phyloP scores from a whole-genome alignment of 2,888 invertebrate species.

The Noctua janthe region DNA sequence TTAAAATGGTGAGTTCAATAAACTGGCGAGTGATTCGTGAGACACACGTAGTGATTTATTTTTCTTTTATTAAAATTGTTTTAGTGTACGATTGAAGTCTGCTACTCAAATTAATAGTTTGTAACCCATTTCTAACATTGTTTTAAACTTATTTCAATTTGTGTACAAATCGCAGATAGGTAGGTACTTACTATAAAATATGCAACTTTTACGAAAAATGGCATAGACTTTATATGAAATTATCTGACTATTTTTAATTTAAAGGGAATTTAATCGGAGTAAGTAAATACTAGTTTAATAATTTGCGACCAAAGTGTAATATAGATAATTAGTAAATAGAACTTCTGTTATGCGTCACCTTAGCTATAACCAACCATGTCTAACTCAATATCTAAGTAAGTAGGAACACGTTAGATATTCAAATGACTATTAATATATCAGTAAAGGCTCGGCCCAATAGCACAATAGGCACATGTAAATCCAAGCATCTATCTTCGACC shows the following conservation, averaged over 20 bases:
- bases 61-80: too few relatives aligned
- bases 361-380: not conserved
- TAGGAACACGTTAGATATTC: not conserved
- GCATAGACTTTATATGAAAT: too few relatives aligned
- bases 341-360: not conserved
- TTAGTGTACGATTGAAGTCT: too few relatives aligned
- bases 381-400: not conserved
- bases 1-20: too few relatives aligned
- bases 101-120: not conserved
- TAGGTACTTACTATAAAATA: too few relatives aligned
- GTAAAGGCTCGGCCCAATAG: not conserved
- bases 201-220: too few relatives aligned
- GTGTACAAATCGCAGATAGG: not conserved
- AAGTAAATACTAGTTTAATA: too few relatives aligned
- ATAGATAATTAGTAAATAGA: not conserved
- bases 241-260: too few relatives aligned
- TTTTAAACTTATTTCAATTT: not conserved
- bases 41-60: too few relatives aligned
- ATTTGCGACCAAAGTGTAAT: too few relatives aligned
- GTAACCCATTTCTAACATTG: not conserved
- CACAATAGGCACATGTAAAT: slow-evolving; percentile 28
- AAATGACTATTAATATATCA: not conserved
- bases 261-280: too few relatives aligned
- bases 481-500: slow-evolving; percentile 46
- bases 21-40: too few relatives aligned